Evolutionary conservation across 1,140 invertebrate species (phyloP), one percentile per base, ranked within the genome.

Genomic region (Drosophila prosaltans): DNA sequence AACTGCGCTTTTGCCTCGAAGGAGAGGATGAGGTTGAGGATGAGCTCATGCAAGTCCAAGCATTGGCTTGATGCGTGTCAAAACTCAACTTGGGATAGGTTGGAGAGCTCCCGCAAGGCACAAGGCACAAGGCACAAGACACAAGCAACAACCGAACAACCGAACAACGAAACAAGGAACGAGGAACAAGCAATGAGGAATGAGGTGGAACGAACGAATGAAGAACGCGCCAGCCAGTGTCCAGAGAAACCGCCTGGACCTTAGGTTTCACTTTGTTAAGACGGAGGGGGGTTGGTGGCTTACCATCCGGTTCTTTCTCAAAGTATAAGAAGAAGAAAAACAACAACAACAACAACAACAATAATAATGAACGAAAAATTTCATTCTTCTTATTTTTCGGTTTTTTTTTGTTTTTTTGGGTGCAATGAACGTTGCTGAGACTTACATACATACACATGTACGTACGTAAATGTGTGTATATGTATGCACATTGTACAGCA

Each of bases 1-100:
- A 88, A 83, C 82, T 73, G 61, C 54, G 45, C 60, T 61, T 63
- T 69, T 41, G 65, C 74, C 57, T 16, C 60, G 55, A 41, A 54
- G 65, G 30, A 43, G 40, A 45, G 45, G 45, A 48, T 21, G 21
- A 7, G 45, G 45, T 26, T 51, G 60, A 62, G 65, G 65, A 60
- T 61, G 74, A 58, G 71, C 45, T 54, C 54, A 36, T 43, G 51
- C 55, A 63, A 43, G 66, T 41, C 69, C 61, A 73, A 68, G 65
- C 48, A 75, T 65, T 65, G 66, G 76, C 54, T 67, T 74, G 74
- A 88, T 88, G 79, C 80, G 83, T 88, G 72, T 79, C 82, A 81
- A 85, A 85, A 80, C 74, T 78, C 74, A 86, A 82, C 83, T 86
- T 86, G 83, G 83, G 83, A 88, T 86, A 86, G 83, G 83, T 86